phyloP scores from a whole-genome alignment of 2,797 vertebrate species.

The Malurus leucopterus region DNA sequence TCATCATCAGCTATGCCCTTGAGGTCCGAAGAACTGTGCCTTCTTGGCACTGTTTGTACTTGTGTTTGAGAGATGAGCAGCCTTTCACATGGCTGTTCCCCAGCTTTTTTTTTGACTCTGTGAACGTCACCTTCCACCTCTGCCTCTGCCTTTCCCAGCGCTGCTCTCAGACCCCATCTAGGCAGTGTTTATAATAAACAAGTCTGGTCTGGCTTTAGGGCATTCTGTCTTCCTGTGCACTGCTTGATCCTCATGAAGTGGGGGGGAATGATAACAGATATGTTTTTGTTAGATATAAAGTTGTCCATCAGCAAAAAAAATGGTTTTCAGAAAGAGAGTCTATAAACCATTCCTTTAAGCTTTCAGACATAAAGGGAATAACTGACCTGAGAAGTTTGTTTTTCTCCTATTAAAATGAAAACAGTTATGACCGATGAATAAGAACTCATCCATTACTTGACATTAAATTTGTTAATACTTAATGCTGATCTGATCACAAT shows the following conservation, averaged over 20 bases:
- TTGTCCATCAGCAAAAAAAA: not conserved
- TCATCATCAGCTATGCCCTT: not conserved
- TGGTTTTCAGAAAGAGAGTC: not conserved
- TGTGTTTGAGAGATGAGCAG: not conserved
- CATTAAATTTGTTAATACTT: not conserved
- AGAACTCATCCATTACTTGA: not conserved
- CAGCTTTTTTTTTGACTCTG: not conserved
- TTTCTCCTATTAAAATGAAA: constrained; percentile 35
- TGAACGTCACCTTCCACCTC: not conserved
- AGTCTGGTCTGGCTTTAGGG: not conserved
- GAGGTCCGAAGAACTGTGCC: not conserved
- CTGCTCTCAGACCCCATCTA: not conserved
- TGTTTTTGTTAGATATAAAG: not conserved
- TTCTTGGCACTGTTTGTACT: not conserved
- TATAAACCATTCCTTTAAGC: constrained; percentile 15
- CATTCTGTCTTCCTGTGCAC: not conserved
- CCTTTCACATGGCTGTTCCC: not conserved
- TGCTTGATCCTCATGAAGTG: not conserved
- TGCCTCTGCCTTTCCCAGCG: not conserved
- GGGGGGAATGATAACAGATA: not conserved
- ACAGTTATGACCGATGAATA: not conserved
- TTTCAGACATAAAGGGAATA: constrained; percentile 2
- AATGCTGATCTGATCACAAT: not conserved
- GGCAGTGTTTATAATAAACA: not conserved
- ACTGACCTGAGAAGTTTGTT: constrained; percentile 10